Evolutionary conservation across 2,113 vertebrate genomes (phyloP).

Genomic region (Plestiodon gilberti): DNA sequence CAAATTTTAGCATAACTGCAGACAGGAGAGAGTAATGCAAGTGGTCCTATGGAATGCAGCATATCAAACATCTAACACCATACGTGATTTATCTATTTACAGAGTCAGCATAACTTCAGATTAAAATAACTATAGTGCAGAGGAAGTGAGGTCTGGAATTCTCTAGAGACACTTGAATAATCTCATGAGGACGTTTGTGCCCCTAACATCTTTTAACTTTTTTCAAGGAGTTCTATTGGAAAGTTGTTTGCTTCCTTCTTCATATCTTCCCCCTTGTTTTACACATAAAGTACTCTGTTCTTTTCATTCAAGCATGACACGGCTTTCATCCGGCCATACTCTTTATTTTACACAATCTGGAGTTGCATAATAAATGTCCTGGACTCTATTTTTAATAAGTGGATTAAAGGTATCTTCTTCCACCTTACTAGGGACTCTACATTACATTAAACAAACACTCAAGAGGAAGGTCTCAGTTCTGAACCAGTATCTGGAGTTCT

Average conservation of each 20-base stretch:
- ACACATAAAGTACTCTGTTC: background rate
- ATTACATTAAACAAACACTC: background rate
- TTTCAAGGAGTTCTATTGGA: background rate
- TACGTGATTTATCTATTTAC: background rate
- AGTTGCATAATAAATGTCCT: background rate
- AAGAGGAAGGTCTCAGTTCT: background rate
- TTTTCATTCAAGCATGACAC: background rate
- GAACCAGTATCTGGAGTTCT: background rate
- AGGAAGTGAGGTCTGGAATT: conserved; percentile 36
- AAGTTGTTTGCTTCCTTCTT: conserved; percentile 45
- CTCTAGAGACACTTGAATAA: background rate
- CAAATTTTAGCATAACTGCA: background rate
- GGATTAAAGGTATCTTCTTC: background rate
- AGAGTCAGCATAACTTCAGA: conserved; percentile 16
- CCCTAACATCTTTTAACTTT: background rate
- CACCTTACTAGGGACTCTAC: background rate
- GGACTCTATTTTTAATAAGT: background rate
- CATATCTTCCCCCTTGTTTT: conserved; percentile 51
- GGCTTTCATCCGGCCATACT: background rate
- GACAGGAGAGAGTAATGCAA: background rate
- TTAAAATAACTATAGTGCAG: conserved; percentile 16
- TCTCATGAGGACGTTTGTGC: conserved; percentile 39
- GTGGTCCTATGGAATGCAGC: conserved; percentile 17
- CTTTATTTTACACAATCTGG: background rate
- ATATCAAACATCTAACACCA: background rate